Conservation (phyloP, 2,113 vertebrate genomes). For the Brachyhypopomus gauderio region DNA sequence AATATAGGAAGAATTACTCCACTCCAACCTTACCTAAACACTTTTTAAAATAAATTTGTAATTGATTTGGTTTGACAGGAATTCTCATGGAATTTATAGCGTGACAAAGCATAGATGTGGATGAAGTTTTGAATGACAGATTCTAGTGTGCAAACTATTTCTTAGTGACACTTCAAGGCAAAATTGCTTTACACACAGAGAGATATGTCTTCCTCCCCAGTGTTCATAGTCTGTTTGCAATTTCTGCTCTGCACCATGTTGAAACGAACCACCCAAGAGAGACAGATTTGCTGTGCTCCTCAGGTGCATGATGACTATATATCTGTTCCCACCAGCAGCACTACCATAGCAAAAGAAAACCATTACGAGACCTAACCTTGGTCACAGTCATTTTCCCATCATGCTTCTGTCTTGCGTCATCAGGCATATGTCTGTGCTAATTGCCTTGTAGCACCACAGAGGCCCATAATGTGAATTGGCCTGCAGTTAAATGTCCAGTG, state of each 20-base stretch:
- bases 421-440: conserved; percentile 45
- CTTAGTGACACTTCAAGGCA: no score
- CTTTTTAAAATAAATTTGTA: no score
- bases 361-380: conserved; percentile 40
- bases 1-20: no score
- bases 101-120: neutral
- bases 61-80: neutral
- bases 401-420: conserved; percentile 35
- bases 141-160: no score
- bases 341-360: conserved; percentile 32
- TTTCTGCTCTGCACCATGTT: no score
- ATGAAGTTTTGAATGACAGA: neutral
- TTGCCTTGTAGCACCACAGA: conserved; percentile 36
- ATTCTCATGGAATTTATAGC: neutral
- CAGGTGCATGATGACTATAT: conserved; percentile 39
- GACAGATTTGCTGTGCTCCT: conserved; percentile 29
- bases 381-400: conserved; percentile 48
- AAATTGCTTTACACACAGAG: no score
- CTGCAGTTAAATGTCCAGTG: conserved; percentile 26
- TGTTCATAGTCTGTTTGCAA: no score
- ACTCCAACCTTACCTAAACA: no score
- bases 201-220: no score
- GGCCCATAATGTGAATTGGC: conserved; percentile 35
- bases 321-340: conserved; percentile 27
- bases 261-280: neutral